Conservation (phyloP, 2,113 vertebrate species). For the Neolamprologus cancellatus region DNA sequence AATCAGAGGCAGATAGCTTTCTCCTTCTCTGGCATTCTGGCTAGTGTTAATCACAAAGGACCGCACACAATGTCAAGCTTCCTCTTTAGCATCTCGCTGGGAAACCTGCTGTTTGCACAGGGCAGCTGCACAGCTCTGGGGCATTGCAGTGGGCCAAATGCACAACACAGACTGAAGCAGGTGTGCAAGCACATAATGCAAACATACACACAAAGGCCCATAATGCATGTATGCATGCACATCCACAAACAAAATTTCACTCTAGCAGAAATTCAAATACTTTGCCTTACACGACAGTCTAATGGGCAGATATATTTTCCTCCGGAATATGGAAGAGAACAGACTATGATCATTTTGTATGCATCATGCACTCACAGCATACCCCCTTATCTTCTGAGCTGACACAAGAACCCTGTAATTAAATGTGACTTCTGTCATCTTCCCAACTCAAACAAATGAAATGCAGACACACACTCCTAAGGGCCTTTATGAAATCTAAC, state of each 20-base stretch:
- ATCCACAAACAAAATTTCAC: neutral
- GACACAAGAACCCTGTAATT: constrained; percentile 51
- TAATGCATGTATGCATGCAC: neutral
- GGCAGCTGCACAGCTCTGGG: constrained; percentile 7
- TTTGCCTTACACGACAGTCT: neutral
- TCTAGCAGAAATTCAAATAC: neutral
- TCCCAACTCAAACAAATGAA: constrained; percentile 51
- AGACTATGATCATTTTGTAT: constrained; percentile 19
- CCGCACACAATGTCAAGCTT: constrained; percentile 7
- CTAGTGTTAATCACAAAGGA: constrained; percentile 24
- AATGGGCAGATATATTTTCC: neutral
- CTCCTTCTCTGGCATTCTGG: constrained; percentile 7
- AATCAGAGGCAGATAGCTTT: neutral
- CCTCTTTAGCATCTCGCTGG: constrained; percentile 8
- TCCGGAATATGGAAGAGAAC: neutral
- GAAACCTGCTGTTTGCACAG: constrained; percentile 23
- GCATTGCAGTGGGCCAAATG: neutral
- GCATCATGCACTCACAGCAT: constrained; percentile 7
- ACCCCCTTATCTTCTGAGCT: constrained; percentile 24
- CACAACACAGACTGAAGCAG: constrained; percentile 8
- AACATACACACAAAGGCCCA: constrained; percentile 13
- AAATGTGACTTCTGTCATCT: constrained; percentile 63
- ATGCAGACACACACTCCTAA: constrained; percentile 27
- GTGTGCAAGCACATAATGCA: constrained; percentile 35
- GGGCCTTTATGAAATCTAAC: constrained; percentile 43